Conservation (phyloP, 1,140 invertebrate genomes). For the Drosophila orena region DNA sequence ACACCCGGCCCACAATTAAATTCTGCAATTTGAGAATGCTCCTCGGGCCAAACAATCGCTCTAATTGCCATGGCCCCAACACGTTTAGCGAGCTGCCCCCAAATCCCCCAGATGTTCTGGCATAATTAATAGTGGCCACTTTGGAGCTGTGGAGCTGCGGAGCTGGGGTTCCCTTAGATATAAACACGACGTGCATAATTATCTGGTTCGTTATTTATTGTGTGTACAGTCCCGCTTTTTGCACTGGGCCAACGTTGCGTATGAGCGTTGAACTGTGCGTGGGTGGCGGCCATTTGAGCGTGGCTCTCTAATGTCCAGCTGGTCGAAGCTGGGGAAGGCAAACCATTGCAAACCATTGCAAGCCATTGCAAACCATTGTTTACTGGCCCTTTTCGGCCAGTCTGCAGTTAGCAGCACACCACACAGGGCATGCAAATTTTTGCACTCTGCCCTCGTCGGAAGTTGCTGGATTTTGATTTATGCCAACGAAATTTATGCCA, state of each 20-base stretch:
- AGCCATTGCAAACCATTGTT: slow-evolving; percentile 52
- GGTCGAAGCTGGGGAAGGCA: neutral
- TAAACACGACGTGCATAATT: slow-evolving; percentile 70
- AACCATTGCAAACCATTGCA: too few species aligned
- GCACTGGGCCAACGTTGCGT: slow-evolving; percentile 65
- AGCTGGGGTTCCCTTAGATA: slow-evolving; percentile 51
- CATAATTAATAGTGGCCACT: slow-evolving; percentile 53
- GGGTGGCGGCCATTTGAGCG: slow-evolving; percentile 74
- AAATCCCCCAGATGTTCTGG: neutral
- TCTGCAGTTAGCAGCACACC: slow-evolving; percentile 31
- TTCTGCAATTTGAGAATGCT: slow-evolving; percentile 56
- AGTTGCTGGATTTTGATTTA: slow-evolving; percentile 81
- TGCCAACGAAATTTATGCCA: slow-evolving; percentile 83
- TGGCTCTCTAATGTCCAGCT: slow-evolving; percentile 63
- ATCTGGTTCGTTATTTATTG: slow-evolving; percentile 77
- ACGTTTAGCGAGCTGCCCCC: slow-evolving; percentile 26
- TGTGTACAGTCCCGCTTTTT: slow-evolving; percentile 36
- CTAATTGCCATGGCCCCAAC: slow-evolving; percentile 48
- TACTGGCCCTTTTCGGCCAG: slow-evolving; percentile 43
- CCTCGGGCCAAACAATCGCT: slow-evolving; percentile 34
- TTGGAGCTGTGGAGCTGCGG: slow-evolving; percentile 11
- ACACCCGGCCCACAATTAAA: slow-evolving; percentile 58
- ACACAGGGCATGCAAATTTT: slow-evolving; percentile 72
- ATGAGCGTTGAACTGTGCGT: slow-evolving; percentile 67
- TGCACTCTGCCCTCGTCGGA: slow-evolving; percentile 77